A percentile compares a stretch with the other conserved stretches of the same genome.
phyloP scores from a whole-genome alignment of 2,797 vertebrate species.

The Acrossocheilus wenchowensis region DNA sequence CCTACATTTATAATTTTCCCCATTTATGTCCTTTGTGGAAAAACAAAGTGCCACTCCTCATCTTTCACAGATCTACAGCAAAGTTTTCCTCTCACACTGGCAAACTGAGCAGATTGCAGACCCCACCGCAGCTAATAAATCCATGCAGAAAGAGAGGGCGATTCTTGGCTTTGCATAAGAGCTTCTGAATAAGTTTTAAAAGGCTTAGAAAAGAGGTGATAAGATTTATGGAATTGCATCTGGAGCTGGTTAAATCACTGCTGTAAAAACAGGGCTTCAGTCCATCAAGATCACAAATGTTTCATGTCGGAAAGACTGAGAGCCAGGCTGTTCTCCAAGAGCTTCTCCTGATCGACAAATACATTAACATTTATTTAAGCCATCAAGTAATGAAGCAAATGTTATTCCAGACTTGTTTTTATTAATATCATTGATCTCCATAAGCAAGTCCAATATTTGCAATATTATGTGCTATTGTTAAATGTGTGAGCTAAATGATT shows the following conservation, averaged over 20 bases:
- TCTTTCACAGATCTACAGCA: conserved; percentile 23
- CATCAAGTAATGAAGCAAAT: neutral
- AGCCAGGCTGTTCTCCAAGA: conserved; percentile 5
- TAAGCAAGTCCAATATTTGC: neutral
- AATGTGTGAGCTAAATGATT: neutral
- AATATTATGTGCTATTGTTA: neutral
- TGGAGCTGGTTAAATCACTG: conserved; percentile 52
- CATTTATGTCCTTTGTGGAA: neutral
- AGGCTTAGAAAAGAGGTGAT: conserved; percentile 48
- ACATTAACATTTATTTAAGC: neutral
- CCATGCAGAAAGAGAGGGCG: conserved; percentile 47
- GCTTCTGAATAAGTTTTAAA: conserved; percentile 57
- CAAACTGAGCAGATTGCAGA: conserved; percentile 23
- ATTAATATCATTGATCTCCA: neutral
- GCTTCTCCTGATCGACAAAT: neutral
- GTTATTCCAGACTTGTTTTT: neutral
- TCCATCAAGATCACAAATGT: conserved; percentile 29
- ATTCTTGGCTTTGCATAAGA: conserved; percentile 61
- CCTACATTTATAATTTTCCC: neutral
- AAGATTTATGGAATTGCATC: conserved; percentile 48
- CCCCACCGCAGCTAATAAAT: conserved; percentile 55
- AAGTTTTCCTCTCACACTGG: conserved; percentile 50
- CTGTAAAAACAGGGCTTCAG: conserved; percentile 28
- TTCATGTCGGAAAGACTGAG: conserved; percentile 21
- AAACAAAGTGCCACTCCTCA: neutral